Percentiles rank a stretch among this genome's conserved stretches.
phyloP scores from a whole-genome alignment of 2,113 vertebrate species.

The Amia ocellicauda region DNA sequence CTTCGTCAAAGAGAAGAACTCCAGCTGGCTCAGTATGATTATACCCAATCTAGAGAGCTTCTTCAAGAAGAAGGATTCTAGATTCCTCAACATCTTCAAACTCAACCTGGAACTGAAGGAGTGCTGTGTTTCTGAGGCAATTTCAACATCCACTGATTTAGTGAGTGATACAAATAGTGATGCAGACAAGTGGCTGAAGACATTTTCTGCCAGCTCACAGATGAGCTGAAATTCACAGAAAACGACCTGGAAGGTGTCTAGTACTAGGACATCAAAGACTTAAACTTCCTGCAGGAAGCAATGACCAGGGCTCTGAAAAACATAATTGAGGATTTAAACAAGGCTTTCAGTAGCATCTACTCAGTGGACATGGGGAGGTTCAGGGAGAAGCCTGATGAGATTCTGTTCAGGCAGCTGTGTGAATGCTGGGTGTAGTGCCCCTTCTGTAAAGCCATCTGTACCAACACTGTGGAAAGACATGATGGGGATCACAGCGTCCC shows the following conservation, averaged over 20 bases:
- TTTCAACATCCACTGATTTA: neutral
- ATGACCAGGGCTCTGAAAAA: neutral
- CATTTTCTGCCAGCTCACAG: constrained; percentile 23
- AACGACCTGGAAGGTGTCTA: neutral
- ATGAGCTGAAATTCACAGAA: neutral
- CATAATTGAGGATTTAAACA: neutral
- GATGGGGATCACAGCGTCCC: constrained; percentile 23
- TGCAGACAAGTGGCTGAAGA: constrained; percentile 24
- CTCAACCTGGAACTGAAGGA: constrained; percentile 17
- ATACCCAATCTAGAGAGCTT: neutral
- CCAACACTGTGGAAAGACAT: constrained; percentile 38
- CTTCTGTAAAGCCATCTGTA: constrained; percentile 53
- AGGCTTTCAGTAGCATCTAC: neutral
- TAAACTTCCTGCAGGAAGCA: constrained; percentile 35
- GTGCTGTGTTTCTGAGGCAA: constrained; percentile 30
- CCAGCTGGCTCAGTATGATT: too few species aligned
- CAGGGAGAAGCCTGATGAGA: constrained; percentile 26
- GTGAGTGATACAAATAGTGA: neutral
- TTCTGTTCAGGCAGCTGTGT: constrained; percentile 45
- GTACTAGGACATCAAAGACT: constrained; percentile 15
- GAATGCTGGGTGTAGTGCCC: constrained; percentile 52
- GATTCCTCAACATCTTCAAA: constrained; percentile 15
- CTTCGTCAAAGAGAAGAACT: constrained; percentile 11
- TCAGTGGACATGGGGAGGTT: constrained; percentile 5
- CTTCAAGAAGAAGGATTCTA: neutral